A percentile compares a stretch with the other conserved stretches of the same genome.
Evolutionary conservation across 2,113 vertebrate species (phyloP).

Genomic region (Poeciliopsis prolifica): DNA sequence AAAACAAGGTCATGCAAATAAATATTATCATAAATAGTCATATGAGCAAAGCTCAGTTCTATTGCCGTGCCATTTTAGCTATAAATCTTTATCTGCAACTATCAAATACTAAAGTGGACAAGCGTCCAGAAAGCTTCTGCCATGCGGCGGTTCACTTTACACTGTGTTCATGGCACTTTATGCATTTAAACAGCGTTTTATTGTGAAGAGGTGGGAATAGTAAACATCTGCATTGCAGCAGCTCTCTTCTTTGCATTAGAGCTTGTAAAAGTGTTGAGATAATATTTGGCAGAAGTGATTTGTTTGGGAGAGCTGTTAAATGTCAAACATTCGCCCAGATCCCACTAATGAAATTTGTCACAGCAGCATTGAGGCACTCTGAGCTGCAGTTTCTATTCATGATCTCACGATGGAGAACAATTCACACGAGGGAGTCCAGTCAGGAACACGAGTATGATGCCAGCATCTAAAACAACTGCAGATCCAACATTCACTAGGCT

Average conservation of each 20-base stretch:
- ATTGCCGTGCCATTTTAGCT: not conserved
- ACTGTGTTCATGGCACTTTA: not conserved
- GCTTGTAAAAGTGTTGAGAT: conserved; percentile 49
- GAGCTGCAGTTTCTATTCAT: not conserved
- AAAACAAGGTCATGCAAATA: too few relatives aligned
- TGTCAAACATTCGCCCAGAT: not conserved
- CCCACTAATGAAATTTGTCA: not conserved
- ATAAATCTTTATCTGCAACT: not conserved
- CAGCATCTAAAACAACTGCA: too few relatives aligned
- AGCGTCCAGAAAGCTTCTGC: not conserved
- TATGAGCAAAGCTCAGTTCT: not conserved
- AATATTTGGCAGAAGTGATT: conserved; percentile 36
- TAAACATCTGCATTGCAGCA: not conserved
- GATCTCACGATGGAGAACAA: not conserved
- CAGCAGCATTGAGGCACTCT: not conserved
- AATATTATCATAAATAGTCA: too few relatives aligned
- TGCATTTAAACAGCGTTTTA: not conserved
- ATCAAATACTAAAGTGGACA: too few relatives aligned
- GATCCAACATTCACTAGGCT: too few relatives aligned
- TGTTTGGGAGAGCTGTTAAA: not conserved
- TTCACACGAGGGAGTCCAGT: not conserved
- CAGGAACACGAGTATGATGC: not conserved
- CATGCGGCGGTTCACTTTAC: not conserved
- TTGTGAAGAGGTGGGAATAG: not conserved
- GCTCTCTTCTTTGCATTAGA: conserved; percentile 10